Evolutionary conservation across 2,888 invertebrate genomes (phyloP).

Genomic region (Gerris lacustris): DNA sequence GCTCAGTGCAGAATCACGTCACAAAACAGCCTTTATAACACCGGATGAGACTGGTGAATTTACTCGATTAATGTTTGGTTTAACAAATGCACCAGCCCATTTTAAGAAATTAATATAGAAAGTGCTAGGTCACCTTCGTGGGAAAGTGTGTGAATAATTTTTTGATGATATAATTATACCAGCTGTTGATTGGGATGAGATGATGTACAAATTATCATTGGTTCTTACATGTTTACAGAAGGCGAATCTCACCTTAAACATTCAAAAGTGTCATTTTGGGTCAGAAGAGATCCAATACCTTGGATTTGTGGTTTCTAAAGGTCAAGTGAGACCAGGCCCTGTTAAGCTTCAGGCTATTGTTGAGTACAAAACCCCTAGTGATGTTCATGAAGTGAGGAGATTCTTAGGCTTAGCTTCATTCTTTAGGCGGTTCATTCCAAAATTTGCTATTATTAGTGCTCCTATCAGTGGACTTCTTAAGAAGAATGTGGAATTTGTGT

Average conservation of each 20-base stretch:
- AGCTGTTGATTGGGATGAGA: background rate
- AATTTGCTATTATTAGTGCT: background rate
- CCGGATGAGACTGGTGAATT: too few relatives aligned
- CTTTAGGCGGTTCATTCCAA: constrained; percentile 25
- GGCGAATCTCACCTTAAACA: background rate
- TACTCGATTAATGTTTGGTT: too few relatives aligned
- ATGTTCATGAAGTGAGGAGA: constrained; percentile 23
- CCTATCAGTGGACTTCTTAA: background rate
- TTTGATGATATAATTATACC: background rate
- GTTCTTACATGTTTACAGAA: background rate
- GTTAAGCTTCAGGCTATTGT: constrained; percentile 28
- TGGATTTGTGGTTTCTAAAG: constrained; percentile 28
- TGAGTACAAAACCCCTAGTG: background rate
- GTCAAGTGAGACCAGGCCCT: constrained; percentile 30
- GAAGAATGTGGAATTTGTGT: background rate
- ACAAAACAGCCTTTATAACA: too few relatives aligned
- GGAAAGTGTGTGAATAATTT: constrained; percentile 5
- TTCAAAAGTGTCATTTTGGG: constrained; percentile 23
- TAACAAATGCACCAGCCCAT: too few relatives aligned
- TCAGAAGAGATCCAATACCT: constrained; percentile 27
- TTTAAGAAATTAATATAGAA: too few relatives aligned
- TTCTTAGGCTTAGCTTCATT: constrained; percentile 32
- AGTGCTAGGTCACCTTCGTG: too few relatives aligned
- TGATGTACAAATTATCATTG: background rate
- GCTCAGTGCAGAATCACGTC: too few relatives aligned